Conservation (phyloP, 2,888 invertebrate species). For the Rhaphigaster nebulosa region DNA sequence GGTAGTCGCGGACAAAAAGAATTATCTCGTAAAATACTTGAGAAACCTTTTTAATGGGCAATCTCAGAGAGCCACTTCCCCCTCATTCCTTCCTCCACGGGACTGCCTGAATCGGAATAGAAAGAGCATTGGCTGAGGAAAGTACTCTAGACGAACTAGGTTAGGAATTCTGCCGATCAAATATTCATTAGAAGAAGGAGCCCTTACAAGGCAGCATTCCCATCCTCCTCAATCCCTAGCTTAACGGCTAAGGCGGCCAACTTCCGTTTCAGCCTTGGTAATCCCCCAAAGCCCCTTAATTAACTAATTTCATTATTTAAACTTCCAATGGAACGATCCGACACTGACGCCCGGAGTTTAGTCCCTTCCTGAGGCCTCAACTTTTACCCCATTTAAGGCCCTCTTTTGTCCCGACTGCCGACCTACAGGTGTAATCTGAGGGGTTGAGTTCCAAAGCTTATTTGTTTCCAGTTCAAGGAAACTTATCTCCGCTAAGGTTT, state of each 20-base stretch:
- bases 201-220: conserved; percentile 46
- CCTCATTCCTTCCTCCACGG: neutral
- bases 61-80: neutral
- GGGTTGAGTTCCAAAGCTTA: neutral
- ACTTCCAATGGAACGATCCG: conserved; percentile 38
- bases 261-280: conserved; percentile 54
- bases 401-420: conserved; percentile 28
- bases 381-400: conserved; percentile 21
- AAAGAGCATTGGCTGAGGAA: neutral
- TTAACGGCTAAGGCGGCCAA: conserved; percentile 50
- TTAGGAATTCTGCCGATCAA: conserved; percentile 39
- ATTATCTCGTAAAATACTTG: neutral
- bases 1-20: neutral
- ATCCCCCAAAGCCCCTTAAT: conserved; percentile 52
- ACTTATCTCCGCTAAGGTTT: conserved; percentile 4
- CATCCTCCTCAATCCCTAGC: conserved; percentile 51
- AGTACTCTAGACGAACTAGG: conserved; percentile 22
- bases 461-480: conserved; percentile 6
- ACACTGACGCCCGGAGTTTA: conserved; percentile 27
- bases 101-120: neutral
- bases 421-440: conserved; percentile 25
- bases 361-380: conserved; percentile 3
- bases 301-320: conserved; percentile 56
- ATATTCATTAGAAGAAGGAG: conserved; percentile 53
- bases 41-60: neutral